Evolutionary conservation across 2,797 vertebrate species (phyloP).

Genomic region (Tenualosa thibaudeaui): DNA sequence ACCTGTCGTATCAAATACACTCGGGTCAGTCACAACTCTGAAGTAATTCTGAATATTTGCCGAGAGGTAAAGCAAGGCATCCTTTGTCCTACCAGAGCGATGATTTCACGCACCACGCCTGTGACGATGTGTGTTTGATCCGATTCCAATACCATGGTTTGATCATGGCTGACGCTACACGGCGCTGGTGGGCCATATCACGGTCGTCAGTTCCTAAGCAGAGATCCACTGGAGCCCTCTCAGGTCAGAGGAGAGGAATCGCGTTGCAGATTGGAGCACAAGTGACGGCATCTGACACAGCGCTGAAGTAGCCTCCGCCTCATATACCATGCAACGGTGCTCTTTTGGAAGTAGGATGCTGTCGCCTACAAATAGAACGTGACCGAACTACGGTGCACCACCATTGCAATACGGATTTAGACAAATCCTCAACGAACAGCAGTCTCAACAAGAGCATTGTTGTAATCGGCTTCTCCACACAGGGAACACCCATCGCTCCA

Average conservation of each 20-base stretch:
- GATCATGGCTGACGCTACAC: conserved; percentile 13
- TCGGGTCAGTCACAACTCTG: neutral
- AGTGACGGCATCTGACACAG: conserved; percentile 22
- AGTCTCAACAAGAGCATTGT: conserved; percentile 25
- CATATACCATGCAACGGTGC: conserved; percentile 19
- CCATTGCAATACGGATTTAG: conserved; percentile 38
- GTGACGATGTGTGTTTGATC: neutral
- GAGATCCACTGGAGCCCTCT: neutral
- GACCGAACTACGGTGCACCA: conserved; percentile 21
- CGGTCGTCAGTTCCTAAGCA: neutral
- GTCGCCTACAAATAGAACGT: conserved; percentile 18
- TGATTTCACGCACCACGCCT: neutral
- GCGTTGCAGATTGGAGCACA: conserved; percentile 9
- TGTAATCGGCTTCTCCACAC: conserved; percentile 34
- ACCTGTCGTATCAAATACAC: neutral
- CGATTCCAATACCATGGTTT: neutral
- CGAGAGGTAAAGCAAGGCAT: conserved; percentile 14
- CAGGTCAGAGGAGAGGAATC: neutral
- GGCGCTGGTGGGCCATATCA: conserved; percentile 9
- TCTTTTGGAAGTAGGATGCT: conserved; percentile 8
- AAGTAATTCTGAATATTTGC: neutral
- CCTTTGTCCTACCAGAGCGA: conserved; percentile 3
- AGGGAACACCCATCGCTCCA: conserved; percentile 30
- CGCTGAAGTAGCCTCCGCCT: conserved; percentile 17
- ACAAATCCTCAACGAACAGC: conserved; percentile 28